Evolutionary conservation across 2,113 vertebrate species (phyloP).

Genomic region (Hemibagrus wyckioides): DNA sequence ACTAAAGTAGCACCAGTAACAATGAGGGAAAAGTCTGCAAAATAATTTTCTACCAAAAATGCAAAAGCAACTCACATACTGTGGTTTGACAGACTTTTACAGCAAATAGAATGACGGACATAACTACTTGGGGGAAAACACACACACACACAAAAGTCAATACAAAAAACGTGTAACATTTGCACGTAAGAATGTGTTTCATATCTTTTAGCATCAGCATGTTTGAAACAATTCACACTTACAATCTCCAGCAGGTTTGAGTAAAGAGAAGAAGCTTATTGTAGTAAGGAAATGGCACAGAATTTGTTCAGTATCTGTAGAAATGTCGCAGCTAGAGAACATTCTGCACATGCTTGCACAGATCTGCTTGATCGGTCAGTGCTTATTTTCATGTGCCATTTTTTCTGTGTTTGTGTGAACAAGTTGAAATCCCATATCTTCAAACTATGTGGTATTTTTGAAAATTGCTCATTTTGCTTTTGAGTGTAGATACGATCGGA

Average conservation of each 20-base stretch:
- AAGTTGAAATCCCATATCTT: constrained; percentile 50
- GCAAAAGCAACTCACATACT: too few relatives aligned
- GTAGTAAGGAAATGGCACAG: neutral
- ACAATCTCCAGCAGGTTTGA: neutral
- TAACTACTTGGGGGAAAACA: neutral
- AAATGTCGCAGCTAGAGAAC: constrained; percentile 27
- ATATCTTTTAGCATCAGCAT: neutral
- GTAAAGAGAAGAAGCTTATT: neutral
- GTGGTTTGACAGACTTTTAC: too few relatives aligned
- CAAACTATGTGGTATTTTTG: constrained; percentile 45
- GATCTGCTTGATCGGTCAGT: constrained; percentile 31
- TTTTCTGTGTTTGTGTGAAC: constrained; percentile 49
- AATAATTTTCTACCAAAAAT: too few relatives aligned
- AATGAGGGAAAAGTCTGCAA: too few relatives aligned
- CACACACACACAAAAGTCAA: neutral
- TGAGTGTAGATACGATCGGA: constrained; percentile 47
- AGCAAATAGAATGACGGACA: too few relatives aligned
- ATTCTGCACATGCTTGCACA: constrained; percentile 7
- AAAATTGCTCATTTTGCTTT: constrained; percentile 46
- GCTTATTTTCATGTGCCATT: constrained; percentile 27
- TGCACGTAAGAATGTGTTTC: neutral
- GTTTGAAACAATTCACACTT: neutral
- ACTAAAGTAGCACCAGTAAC: too few relatives aligned
- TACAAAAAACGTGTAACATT: neutral
- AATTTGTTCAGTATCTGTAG: constrained; percentile 16